A percentile compares a stretch with the other conserved stretches of the same genome.
phyloP scores from a whole-genome alignment of 2,113 vertebrate genomes.

The Phalacrocorax pelagicus region DNA sequence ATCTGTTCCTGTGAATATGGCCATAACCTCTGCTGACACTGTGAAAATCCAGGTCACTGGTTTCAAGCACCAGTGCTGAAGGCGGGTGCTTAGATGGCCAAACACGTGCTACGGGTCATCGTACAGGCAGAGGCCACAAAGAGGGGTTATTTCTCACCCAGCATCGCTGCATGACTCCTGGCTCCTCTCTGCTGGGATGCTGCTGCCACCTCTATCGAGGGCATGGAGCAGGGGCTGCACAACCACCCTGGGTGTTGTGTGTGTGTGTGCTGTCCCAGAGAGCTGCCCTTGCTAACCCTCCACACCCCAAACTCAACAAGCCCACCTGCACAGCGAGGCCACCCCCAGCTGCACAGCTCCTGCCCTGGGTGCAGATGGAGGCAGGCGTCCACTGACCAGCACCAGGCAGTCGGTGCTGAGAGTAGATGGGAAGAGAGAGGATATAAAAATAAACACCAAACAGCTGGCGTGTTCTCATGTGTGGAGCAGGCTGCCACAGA shows the following conservation, averaged over 20 bases:
- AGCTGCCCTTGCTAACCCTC: neutral
- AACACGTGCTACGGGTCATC: fast-evolving
- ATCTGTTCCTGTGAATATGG: neutral
- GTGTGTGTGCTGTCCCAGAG: too few relatives aligned
- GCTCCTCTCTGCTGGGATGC: neutral
- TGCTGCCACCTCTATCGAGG: neutral
- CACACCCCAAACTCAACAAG: fast-evolving
- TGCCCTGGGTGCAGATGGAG: neutral
- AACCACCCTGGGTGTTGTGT: fast-evolving
- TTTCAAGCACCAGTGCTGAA: neutral
- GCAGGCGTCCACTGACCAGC: neutral
- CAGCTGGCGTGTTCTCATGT: neutral
- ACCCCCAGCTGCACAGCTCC: fast-evolving
- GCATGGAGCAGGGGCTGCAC: fast-evolving
- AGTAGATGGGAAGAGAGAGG: neutral
- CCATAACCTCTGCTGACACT: neutral
- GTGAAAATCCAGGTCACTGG: neutral
- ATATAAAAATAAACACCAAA: constrained; percentile 37
- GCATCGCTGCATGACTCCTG: fast-evolving
- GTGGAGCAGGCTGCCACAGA: neutral
- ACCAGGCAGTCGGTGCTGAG: fast-evolving
- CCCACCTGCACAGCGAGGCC: fast-evolving
- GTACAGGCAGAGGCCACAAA: fast-evolving
- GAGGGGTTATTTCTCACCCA: neutral
- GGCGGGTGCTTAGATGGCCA: neutral